Base-by-base conservation (phyloP, 2,797 vertebrate species). In the Margarornis squamiger region DNA sequence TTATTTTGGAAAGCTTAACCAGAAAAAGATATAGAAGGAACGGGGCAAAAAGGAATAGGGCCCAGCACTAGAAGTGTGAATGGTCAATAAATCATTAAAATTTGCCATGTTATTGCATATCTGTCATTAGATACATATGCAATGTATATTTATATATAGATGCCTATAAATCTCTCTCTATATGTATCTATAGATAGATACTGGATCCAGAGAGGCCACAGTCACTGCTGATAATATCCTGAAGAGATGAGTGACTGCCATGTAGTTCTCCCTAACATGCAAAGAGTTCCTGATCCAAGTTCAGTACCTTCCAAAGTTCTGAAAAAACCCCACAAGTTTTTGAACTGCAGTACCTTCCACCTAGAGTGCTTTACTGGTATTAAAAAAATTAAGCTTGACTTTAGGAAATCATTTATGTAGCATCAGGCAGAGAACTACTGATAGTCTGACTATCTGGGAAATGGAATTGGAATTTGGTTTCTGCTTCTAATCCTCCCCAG, bases 191-290 rank as follows among this genome's bases (percentile, higher is more conserved):
- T 14, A 55, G 48, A 23, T 21, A 52, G n/a, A 30, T 55, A 43
- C 3, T 45, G 59, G 43, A 34, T 55, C 52, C 74, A 55, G 55
- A 70, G 63, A 78, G 66, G 51, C 63, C 63, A 32, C 34, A 24
- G 26, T 51, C 18, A 9, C 12, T 71, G 63, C 27, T 59, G 52
- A 32, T 39, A 45, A 36, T 16, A 63, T 8, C 54, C 49, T 3
- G 2, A 38, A 63, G 30, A 59, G 36, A 74, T 0, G 0, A 36
- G 23, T 65, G 43, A 27, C 59, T 91, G 73, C 36, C 23, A 0
- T 19, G 11, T 51, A 48, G 57, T 54, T 85, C 82, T 79, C 59
- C 26, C 41, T 71, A 46, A 65, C 1, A 2, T 62, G 34, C 45
- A 83, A 7, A 45, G 38, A 36, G 38, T 30, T 87, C 36, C 41